Evolutionary conservation across 2,888 invertebrate species (phyloP).

Genomic region (Acholoe squamosa): DNA sequence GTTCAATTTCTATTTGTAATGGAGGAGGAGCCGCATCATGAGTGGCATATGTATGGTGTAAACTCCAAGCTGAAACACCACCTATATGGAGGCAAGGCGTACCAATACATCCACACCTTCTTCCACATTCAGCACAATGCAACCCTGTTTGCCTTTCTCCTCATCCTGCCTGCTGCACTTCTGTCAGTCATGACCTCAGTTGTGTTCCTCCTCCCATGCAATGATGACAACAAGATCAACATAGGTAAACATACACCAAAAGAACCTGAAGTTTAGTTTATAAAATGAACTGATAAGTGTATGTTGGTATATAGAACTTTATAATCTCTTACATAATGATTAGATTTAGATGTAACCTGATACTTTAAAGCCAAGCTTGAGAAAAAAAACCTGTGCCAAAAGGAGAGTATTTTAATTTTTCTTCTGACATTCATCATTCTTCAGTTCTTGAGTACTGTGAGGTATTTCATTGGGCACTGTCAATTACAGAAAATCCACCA

Average conservation of each 20-base stretch:
- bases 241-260: not conserved
- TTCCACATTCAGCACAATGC: not conserved
- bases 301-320: too few species aligned
- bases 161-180: not conserved
- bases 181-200: slow-evolving; percentile 17
- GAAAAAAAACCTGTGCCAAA: too few species aligned
- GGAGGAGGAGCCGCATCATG: not conserved
- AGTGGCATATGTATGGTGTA: not conserved
- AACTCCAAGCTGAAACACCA: not conserved
- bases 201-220: not conserved
- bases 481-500: too few species aligned
- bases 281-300: too few species aligned
- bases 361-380: too few species aligned
- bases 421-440: too few species aligned
- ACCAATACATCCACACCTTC: not conserved
- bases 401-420: too few species aligned
- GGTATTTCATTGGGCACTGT: too few species aligned
- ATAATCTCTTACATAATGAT: too few species aligned
- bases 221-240: not conserved
- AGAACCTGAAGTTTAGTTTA: too few species aligned
- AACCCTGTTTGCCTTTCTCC: not conserved
- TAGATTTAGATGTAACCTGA: too few species aligned
- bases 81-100: not conserved
- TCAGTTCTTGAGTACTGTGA: too few species aligned
- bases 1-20: not conserved